phyloP scores from a whole-genome alignment of 2,113 vertebrate genomes.

The Rhabdornis inornatus region DNA sequence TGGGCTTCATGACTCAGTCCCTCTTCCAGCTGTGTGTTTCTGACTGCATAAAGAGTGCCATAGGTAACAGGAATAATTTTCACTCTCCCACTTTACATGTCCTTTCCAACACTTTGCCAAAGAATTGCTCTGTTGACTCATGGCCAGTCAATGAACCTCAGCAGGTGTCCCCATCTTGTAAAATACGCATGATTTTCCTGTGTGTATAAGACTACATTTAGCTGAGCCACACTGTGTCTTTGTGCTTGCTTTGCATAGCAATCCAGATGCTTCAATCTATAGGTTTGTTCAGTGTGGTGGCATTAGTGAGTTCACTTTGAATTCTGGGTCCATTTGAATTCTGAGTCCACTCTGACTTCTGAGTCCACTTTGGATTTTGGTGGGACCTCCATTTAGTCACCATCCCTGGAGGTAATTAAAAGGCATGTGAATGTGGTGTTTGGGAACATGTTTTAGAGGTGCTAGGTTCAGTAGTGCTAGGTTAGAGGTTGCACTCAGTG shows the following conservation, averaged over 20 bases:
- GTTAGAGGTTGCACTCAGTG: rapidly evolving
- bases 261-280: neutral
- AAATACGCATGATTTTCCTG: neutral
- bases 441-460: neutral
- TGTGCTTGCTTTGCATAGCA: neutral
- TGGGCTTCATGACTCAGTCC: neutral
- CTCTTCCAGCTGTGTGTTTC: neutral
- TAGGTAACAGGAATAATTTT: neutral
- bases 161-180: neutral
- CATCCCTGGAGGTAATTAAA: neutral
- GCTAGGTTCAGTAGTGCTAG: neutral
- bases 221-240: neutral
- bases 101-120: neutral
- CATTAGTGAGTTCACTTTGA: neutral
- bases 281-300: neutral
- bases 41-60: neutral
- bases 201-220: neutral
- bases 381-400: neutral
- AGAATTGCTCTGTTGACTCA: neutral
- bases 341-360: neutral
- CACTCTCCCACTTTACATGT: neutral
- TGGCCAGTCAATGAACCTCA: neutral
- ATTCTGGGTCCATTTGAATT: neutral
- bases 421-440: neutral
- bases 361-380: neutral